Evolutionary conservation across 2,888 invertebrate species (phyloP).

Genomic region (Hipparchia semele): DNA sequence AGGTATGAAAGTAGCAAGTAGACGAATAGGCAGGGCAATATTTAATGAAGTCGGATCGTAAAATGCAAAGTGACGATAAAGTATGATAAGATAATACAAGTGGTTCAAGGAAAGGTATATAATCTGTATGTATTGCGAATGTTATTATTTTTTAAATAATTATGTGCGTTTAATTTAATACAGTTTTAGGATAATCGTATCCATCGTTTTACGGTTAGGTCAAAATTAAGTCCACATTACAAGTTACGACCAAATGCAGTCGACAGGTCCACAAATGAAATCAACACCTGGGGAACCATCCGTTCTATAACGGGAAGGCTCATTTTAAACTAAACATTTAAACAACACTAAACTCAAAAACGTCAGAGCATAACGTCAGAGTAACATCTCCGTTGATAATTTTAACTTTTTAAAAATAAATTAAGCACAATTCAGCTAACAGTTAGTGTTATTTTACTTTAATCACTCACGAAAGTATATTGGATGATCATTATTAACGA

Average conservation of each 20-base stretch:
- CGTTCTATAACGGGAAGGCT: slow-evolving; percentile 22
- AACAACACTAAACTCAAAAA: slow-evolving; percentile 14
- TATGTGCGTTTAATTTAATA: not conserved
- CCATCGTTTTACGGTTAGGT: no score
- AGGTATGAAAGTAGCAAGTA: slow-evolving; percentile 8
- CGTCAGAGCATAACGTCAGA: no score
- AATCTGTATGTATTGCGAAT: slow-evolving; percentile 33
- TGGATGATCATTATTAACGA: no score
- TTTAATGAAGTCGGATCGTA: slow-evolving; percentile 35
- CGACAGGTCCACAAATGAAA: not conserved
- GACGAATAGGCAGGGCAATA: slow-evolving; percentile 20
- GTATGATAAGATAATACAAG: slow-evolving; percentile 64
- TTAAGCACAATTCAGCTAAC: no score
- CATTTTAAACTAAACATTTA: slow-evolving; percentile 26
- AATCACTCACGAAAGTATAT: no score
- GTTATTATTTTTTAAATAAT: not conserved
- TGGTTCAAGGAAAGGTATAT: slow-evolving; percentile 61
- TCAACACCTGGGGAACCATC: not conserved
- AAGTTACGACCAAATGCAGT: not conserved
- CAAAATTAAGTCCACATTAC: not conserved
- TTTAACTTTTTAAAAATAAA: no score
- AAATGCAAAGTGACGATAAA: slow-evolving; percentile 40
- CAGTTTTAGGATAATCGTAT: no score
- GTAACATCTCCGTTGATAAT: no score
- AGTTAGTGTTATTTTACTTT: no score